Percentiles rank a stretch among this genome's conserved stretches.
Evolutionary conservation across 2,113 vertebrate species (phyloP).

Genomic region (Crocuta crocuta): DNA sequence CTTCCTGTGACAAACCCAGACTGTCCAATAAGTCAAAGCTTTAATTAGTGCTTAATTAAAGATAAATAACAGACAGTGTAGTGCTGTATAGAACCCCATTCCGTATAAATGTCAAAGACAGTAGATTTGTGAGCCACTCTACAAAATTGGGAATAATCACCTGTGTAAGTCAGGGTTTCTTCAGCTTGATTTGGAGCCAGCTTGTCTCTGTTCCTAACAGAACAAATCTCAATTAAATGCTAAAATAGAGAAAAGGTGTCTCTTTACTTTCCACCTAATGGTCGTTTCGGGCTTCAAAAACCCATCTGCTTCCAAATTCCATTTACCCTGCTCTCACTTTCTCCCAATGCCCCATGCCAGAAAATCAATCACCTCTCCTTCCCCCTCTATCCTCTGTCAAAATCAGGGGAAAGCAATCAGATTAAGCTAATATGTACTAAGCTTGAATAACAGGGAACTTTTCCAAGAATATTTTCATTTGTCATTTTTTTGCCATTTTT

Average conservation of each 20-base stretch:
- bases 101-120: not conserved
- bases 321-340: not conserved
- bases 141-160: slow-evolving; percentile 30
- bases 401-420: not conserved
- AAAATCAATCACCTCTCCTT: not conserved
- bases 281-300: not conserved
- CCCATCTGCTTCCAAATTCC: not conserved
- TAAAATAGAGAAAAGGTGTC: not conserved
- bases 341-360: not conserved
- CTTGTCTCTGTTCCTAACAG: not conserved
- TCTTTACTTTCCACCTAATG: not conserved
- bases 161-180: not conserved
- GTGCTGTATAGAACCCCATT: not conserved
- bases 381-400: not conserved
- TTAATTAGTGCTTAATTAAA: slow-evolving; percentile 47
- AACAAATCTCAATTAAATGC: not conserved
- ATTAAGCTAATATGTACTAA: not conserved
- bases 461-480: slow-evolving; percentile 9
- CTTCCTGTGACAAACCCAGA: not conserved
- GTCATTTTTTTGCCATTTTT: not conserved
- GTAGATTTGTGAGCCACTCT: not conserved
- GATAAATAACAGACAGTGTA: not conserved
- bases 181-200: not conserved
- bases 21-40: not conserved
- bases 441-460: not conserved